Conservation (phyloP, 2,888 invertebrate genomes). For the Eupithecia centaureata region DNA sequence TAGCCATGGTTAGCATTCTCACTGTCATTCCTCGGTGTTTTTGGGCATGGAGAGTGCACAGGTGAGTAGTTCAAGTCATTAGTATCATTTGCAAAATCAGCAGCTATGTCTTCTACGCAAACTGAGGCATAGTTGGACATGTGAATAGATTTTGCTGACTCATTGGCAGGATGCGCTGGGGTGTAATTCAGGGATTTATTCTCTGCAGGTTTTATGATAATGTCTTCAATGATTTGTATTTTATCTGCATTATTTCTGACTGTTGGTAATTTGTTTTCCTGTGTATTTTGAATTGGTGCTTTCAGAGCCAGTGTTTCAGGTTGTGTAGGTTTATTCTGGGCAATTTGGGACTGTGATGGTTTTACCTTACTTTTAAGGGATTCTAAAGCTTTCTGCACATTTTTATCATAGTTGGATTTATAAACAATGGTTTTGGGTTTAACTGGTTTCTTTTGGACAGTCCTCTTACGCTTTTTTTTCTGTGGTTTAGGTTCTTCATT, state of each 20-base stretch:
- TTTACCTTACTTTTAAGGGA: constrained; percentile 59
- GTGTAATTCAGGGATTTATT: constrained; percentile 19
- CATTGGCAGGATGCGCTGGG: constrained; percentile 29
- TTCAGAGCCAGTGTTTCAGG: constrained; percentile 9
- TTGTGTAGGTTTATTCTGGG: background rate
- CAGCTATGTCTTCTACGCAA: constrained; percentile 71
- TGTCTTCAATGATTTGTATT: constrained; percentile 27
- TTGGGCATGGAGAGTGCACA: constrained; percentile 60
- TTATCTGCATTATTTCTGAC: constrained; percentile 7
- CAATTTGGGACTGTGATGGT: constrained; percentile 35
- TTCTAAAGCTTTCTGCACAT: constrained; percentile 67
- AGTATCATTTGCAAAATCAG: constrained; percentile 60
- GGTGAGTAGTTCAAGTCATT: constrained; percentile 72
- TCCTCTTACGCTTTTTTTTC: constrained; percentile 71
- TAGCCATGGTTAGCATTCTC: constrained; percentile 27
- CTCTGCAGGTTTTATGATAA: constrained; percentile 20
- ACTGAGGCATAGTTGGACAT: constrained; percentile 61
- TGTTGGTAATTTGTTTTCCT: constrained; percentile 10
- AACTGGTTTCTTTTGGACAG: constrained; percentile 55
- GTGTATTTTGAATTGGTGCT: constrained; percentile 9
- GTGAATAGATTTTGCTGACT: constrained; percentile 36
- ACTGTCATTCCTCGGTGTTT: constrained; percentile 33
- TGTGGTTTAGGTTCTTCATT: constrained; percentile 71
- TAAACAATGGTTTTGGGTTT: constrained; percentile 59
- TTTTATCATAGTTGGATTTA: constrained; percentile 70